Evolutionary conservation across 2,797 vertebrate species (phyloP).

Genomic region (Macrochelys suwanniensis): DNA sequence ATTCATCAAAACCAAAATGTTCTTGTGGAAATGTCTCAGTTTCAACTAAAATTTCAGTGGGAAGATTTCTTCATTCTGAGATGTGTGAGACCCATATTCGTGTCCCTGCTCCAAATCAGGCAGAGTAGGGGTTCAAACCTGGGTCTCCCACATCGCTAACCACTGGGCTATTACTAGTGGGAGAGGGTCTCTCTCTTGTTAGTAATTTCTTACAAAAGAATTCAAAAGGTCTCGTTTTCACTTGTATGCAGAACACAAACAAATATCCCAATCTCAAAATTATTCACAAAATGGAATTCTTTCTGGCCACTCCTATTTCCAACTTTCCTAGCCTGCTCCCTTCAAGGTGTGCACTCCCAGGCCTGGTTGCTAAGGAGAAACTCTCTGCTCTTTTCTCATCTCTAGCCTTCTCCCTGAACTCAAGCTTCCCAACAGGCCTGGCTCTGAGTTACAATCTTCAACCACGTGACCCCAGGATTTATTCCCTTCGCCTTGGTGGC

Average conservation of each 20-base stretch:
- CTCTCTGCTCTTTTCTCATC: neutral
- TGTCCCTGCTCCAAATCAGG: neutral
- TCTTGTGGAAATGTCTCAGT: neutral
- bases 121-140: neutral
- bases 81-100: neutral
- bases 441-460: neutral
- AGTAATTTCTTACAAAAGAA: too few relatives aligned
- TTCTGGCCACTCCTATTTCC: too few relatives aligned
- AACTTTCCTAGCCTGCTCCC: neutral
- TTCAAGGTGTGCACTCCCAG: neutral
- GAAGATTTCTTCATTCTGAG: neutral
- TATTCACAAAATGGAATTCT: too few relatives aligned
- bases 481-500: neutral
- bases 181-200: too few relatives aligned
- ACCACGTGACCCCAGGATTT: neutral
- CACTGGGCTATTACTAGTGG: too few relatives aligned
- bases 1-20: neutral
- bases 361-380: neutral
- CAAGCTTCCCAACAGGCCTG: neutral
- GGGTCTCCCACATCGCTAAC: too few relatives aligned
- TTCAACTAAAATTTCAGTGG: neutral
- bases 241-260: too few relatives aligned
- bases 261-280: too few relatives aligned
- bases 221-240: too few relatives aligned
- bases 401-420: rapidly evolving